phyloP scores from a whole-genome alignment of 2,113 vertebrate species.

The Apeltes quadracus region DNA sequence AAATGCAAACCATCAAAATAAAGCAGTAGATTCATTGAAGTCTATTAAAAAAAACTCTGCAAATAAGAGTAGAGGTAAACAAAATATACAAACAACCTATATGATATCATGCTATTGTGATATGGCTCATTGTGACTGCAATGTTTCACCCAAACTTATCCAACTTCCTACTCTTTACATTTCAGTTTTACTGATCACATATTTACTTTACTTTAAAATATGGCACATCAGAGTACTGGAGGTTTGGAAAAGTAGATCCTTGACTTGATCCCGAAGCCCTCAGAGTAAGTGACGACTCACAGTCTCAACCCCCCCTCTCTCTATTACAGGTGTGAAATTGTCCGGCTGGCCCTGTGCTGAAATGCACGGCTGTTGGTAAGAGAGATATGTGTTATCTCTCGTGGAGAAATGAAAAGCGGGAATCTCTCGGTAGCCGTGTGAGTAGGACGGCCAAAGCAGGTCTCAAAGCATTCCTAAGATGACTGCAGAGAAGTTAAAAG shows the following conservation, averaged over 20 bases:
- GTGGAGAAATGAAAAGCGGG: conserved; percentile 1
- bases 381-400: conserved; percentile 1
- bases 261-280: neutral
- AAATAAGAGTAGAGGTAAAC: neutral
- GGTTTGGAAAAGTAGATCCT: neutral
- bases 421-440: neutral
- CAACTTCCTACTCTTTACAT: neutral
- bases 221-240: neutral
- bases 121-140: neutral
- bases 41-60: neutral
- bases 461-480: conserved; percentile 33
- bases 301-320: neutral
- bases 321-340: conserved; percentile 19
- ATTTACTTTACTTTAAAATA: neutral
- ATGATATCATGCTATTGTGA: neutral
- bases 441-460: conserved; percentile 13
- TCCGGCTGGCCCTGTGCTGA: conserved; percentile 20
- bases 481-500: conserved; percentile 41
- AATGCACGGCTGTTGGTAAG: conserved; percentile 4
- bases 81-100: neutral
- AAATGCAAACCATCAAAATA: neutral
- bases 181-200: neutral
- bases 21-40: neutral
- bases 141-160: neutral
- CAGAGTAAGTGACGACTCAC: neutral